A percentile compares a stretch with the other conserved stretches of the same genome.
Evolutionary conservation across 2,888 invertebrate species (phyloP).

Genomic region (Diaprepes abbreviatus): DNA sequence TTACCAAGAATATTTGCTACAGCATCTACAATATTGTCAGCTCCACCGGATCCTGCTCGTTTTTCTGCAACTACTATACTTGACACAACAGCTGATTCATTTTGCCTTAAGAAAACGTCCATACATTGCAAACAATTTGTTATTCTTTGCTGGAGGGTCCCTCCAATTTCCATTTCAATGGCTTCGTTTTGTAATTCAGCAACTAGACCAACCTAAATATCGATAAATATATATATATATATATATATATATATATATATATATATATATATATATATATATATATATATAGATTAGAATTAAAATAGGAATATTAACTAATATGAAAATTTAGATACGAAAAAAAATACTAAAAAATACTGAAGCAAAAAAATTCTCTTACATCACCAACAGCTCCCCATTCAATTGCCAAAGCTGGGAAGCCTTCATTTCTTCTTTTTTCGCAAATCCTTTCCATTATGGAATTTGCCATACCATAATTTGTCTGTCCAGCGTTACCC

Average conservation of each 20-base stretch:
- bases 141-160: conserved; percentile 79
- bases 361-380: too few relatives aligned
- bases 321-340: not conserved
- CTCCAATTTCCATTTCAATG: conserved; percentile 68
- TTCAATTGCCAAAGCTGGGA: conserved; percentile 87
- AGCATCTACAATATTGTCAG: conserved; percentile 80
- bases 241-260: too few relatives aligned
- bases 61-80: conserved; percentile 93
- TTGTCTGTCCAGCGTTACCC: conserved; percentile 92
- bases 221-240: too few relatives aligned
- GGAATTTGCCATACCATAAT: conserved; percentile 93
- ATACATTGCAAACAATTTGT: conserved; percentile 74
- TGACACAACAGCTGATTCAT: conserved; percentile 75
- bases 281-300: not conserved
- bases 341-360: too few relatives aligned
- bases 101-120: conserved; percentile 79
- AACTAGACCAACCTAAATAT: conserved; percentile 73
- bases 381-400: conserved; percentile 96
- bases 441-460: conserved; percentile 92
- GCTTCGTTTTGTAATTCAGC: conserved; percentile 71
- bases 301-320: not conserved
- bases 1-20: conserved; percentile 74
- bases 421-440: conserved; percentile 75
- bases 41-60: conserved; percentile 71
- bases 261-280: not conserved